phyloP scores from a whole-genome alignment of 2,113 vertebrate species.

The Phrynosoma blainvillii region DNA sequence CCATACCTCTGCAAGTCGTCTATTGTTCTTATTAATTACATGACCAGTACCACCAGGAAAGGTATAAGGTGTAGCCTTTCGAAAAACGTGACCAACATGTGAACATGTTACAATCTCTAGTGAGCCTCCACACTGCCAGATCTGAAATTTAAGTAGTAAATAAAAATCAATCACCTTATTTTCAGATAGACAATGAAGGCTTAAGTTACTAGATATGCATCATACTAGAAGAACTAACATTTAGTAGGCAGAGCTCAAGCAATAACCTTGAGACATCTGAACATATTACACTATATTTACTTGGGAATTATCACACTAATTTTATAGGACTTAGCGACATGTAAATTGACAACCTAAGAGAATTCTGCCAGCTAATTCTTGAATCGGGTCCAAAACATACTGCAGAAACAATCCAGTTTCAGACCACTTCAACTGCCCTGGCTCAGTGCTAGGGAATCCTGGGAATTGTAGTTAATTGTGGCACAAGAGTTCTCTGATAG shows the following conservation, averaged over 20 bases:
- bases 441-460: too few species aligned
- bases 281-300: not conserved
- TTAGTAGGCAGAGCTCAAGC: not conserved
- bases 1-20: constrained; percentile 96
- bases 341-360: too few species aligned
- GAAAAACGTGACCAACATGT: constrained; percentile 96
- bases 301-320: not conserved
- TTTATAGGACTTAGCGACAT: not conserved
- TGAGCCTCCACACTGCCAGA: constrained; percentile 97
- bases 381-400: too few species aligned
- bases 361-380: not conserved
- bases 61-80: constrained; percentile 96
- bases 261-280: not conserved
- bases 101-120: constrained; percentile 97
- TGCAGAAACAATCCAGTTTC: too few species aligned
- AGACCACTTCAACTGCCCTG: too few species aligned
- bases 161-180: not conserved
- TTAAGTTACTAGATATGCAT: not conserved
- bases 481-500: too few species aligned
- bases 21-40: constrained; percentile 98
- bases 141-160: constrained; percentile 68
- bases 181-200: not conserved
- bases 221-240: not conserved
- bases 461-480: too few species aligned
- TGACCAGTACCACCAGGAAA: constrained; percentile 98